These are phyloP conservation scores for Rhipidura dahli DNA, from an alignment of 2,113 vertebrate genomes.

Conservation along the genomic window DNA sequence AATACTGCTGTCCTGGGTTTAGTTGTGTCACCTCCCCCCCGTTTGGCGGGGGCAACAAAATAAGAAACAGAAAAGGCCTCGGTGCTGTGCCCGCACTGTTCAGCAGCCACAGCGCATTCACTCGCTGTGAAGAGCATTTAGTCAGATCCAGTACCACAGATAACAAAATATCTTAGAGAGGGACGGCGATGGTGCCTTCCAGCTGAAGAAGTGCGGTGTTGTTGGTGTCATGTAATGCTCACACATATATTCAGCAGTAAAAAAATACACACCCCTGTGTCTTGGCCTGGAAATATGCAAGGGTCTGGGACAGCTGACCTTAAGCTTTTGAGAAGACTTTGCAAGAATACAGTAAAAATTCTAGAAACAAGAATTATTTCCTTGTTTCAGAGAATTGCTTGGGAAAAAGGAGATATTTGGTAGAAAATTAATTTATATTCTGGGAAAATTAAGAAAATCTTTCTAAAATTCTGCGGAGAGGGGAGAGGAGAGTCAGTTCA, in stretches of 20 bases:
- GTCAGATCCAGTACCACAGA: fast-evolving
- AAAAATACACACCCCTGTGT: background rate
- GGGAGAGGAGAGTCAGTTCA: fast-evolving
- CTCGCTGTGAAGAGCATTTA: fast-evolving
- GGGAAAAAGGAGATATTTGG: background rate
- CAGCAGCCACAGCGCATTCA: fast-evolving
- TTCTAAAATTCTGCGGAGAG: background rate
- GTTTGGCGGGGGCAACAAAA: fast-evolving
- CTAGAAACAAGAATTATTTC: background rate
- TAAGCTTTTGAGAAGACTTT: background rate
- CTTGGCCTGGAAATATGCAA: background rate
- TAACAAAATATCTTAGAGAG: too few relatives aligned
- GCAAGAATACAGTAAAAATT: background rate
- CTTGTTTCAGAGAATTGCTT: background rate
- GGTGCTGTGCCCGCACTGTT: fast-evolving
- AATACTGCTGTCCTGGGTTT: background rate
- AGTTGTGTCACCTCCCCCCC: fast-evolving
- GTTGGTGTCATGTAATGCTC: fast-evolving
- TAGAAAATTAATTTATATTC: background rate
- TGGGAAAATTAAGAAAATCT: background rate
- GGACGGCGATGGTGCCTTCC: too few relatives aligned
- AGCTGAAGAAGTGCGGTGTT: fast-evolving
- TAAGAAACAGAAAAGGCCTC: background rate
- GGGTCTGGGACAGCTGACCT: background rate
- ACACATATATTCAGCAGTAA: fast-evolving